A percentile compares a stretch with the other conserved stretches of the same genome.
These are phyloP conservation scores for Dyspetes luteomarginatus DNA, from an alignment of 2,888 invertebrate species.

Conservation along the genomic window DNA sequence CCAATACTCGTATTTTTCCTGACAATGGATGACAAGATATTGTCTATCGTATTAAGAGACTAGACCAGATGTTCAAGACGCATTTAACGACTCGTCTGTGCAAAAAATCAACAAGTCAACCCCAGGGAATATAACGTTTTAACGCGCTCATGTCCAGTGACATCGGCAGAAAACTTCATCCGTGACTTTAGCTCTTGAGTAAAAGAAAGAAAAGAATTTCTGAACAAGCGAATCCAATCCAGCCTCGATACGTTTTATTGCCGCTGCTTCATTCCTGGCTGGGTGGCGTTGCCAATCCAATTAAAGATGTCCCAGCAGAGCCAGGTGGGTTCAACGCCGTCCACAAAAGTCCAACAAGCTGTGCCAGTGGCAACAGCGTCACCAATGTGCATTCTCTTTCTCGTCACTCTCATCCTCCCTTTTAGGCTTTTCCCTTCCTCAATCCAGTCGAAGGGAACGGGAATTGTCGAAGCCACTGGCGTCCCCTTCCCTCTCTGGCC, in stretches of 20 bases:
- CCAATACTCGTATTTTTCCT: background rate
- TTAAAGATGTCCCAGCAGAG: conserved; percentile 82
- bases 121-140: conserved; percentile 6
- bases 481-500: conserved; percentile 19
- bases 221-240: conserved; percentile 39
- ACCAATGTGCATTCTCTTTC: conserved; percentile 40
- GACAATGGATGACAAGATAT: background rate
- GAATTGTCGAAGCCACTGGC: conserved; percentile 63
- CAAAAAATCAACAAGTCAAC: conserved; percentile 13
- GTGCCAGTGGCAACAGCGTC: conserved; percentile 55
- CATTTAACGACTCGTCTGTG: background rate
- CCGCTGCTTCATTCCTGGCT: conserved; percentile 68
- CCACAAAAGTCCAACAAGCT: conserved; percentile 54
- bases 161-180: conserved; percentile 47
- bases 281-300: conserved; percentile 80
- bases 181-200: conserved; percentile 23
- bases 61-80: conserved; percentile 39
- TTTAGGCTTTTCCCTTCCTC: conserved; percentile 28
- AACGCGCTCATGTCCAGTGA: conserved; percentile 27
- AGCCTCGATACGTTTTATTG: conserved; percentile 79
- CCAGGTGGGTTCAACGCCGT: conserved; percentile 61
- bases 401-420: conserved; percentile 55
- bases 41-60: background rate
- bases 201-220: conserved; percentile 19
- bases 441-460: conserved; percentile 59